Conservation (phyloP, 1,140 invertebrate species). For the Helicoverpa armigera region DNA sequence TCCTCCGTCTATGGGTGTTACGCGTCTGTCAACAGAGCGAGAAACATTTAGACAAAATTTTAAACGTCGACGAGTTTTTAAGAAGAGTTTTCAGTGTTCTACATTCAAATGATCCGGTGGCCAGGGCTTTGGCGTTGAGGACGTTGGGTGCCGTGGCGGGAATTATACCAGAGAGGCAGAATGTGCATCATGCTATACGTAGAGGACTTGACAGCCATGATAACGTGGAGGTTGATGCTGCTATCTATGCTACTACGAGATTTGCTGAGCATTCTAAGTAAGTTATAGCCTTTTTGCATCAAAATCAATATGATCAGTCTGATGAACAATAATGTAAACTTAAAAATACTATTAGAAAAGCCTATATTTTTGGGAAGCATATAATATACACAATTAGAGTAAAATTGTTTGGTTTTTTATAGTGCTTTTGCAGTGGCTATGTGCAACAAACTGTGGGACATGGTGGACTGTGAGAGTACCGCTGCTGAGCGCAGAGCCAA, state of each 20-base stretch:
- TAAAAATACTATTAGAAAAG: too few species aligned
- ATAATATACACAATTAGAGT: too few species aligned
- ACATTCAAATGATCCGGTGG: constrained; percentile 98
- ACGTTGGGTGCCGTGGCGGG: constrained; percentile 96
- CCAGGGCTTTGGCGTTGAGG: constrained; percentile 95
- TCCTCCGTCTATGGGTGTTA: constrained; percentile 97
- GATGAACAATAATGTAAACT: too few species aligned
- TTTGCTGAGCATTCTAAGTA: constrained; percentile 97
- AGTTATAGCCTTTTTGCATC: too few species aligned
- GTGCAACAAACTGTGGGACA: constrained; percentile 97
- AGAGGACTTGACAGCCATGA: constrained; percentile 97
- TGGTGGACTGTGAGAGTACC: constrained; percentile 97
- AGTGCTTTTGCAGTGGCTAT: constrained; percentile 97
- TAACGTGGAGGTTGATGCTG: constrained; percentile 97
- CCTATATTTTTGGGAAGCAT: too few species aligned
- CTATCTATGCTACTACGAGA: constrained; percentile 97
- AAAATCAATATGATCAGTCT: too few species aligned
- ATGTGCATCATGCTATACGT: constrained; percentile 98
- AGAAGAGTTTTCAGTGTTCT: constrained; percentile 97
- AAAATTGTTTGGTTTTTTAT: too few species aligned
- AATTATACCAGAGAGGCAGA: constrained; percentile 97
- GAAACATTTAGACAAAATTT: constrained; percentile 98
- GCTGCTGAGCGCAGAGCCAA: constrained; percentile 96
- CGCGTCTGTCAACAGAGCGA: constrained; percentile 98
- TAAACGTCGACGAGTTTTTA: constrained; percentile 98